Percentiles rank a stretch among this genome's conserved stretches.
Conservation (phyloP, 2,113 vertebrate genomes). For the Eidolon helvum region DNA sequence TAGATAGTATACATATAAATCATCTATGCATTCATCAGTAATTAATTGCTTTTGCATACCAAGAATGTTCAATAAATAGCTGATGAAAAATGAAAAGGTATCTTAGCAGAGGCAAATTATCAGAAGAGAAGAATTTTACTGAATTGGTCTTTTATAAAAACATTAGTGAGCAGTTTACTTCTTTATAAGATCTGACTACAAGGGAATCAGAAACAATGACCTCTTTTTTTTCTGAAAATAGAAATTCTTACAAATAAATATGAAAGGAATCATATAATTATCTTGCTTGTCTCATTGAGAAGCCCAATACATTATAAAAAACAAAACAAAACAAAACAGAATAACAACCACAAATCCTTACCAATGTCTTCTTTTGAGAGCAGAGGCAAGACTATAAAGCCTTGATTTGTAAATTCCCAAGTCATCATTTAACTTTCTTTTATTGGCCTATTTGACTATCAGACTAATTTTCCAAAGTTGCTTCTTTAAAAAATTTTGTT, state of each 20-base stretch:
- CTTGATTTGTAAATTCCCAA: neutral
- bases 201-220: neutral
- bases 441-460: neutral
- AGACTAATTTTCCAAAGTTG: neutral
- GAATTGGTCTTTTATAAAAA: neutral
- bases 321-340: neutral
- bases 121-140: neutral
- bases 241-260: constrained; percentile 8
- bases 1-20: neutral
- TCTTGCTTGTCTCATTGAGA: neutral
- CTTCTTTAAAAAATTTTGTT: neutral
- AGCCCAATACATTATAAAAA: neutral
- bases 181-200: neutral
- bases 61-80: constrained; percentile 12
- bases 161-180: neutral
- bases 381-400: neutral
- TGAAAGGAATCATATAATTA: neutral
- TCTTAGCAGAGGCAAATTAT: constrained; percentile 14
- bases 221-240: neutral
- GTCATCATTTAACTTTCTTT: neutral
- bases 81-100: constrained; percentile 37
- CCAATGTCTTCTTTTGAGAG: neutral
- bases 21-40: neutral
- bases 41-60: constrained; percentile 42
- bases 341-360: neutral